phyloP scores from a whole-genome alignment of 2,888 invertebrate genomes.

The Trachelus stipa region DNA sequence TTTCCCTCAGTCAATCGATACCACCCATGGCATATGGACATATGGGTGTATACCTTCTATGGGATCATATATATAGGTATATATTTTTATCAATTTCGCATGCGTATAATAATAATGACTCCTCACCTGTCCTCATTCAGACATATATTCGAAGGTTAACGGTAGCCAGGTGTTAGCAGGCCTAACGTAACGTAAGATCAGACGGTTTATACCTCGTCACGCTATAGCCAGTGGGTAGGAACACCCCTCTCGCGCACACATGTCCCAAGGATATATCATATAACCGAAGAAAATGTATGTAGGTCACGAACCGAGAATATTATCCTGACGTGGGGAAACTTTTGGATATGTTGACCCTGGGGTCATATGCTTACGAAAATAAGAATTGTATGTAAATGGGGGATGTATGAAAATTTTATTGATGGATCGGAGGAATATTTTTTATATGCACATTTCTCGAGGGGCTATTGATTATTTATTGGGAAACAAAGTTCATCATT shows the following conservation, averaged over 20 bases:
- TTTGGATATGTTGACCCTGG: neutral
- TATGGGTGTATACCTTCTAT: neutral
- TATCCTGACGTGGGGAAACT: neutral
- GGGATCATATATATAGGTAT: neutral
- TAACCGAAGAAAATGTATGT: constrained; percentile 14
- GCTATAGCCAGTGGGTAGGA: constrained; percentile 35
- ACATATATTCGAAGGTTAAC: neutral
- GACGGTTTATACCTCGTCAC: constrained; percentile 52
- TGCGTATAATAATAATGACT: neutral
- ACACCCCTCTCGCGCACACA: constrained; percentile 48
- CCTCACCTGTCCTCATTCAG: neutral
- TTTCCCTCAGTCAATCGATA: neutral
- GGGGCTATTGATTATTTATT: neutral
- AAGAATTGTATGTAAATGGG: neutral
- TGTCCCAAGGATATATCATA: constrained; percentile 20
- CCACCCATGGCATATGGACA: neutral
- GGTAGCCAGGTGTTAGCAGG: constrained; percentile 47
- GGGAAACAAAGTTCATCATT: neutral
- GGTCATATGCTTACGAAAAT: neutral
- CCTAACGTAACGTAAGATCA: constrained; percentile 30
- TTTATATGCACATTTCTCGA: neutral
- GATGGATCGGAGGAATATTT: neutral
- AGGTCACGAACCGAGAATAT: constrained; percentile 27
- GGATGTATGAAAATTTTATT: neutral
- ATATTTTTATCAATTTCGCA: neutral